Percentiles rank a stretch among this genome's conserved stretches.
These are phyloP conservation scores for Lepus oiostolus DNA, from an alignment of 2,797 vertebrate genomes.

Conservation along the genomic window DNA sequence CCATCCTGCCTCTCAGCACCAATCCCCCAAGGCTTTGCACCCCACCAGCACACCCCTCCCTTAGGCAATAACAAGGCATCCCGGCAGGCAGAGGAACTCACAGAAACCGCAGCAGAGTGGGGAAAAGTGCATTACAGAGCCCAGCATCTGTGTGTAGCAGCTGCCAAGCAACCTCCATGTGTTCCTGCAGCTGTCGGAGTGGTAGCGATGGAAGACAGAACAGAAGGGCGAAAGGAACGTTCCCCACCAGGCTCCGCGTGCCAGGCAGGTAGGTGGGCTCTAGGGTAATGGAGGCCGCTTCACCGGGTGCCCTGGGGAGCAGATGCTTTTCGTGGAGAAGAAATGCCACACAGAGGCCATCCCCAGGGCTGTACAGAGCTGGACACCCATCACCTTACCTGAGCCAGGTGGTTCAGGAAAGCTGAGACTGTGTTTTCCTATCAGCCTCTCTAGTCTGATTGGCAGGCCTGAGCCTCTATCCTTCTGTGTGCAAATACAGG, in stretches of 20 bases:
- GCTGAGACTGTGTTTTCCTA: background rate
- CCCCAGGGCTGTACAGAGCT: background rate
- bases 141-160: slow-evolving; percentile 91
- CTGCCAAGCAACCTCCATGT: slow-evolving; percentile 91
- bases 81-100: slow-evolving; percentile 87
- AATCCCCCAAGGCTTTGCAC: slow-evolving; percentile 80
- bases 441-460: background rate
- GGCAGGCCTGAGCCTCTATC: background rate
- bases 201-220: slow-evolving; percentile 87
- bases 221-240: slow-evolving; percentile 88
- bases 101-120: slow-evolving; percentile 82
- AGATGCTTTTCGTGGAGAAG: background rate
- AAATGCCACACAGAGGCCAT: fast-evolving
- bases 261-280: slow-evolving; percentile 87
- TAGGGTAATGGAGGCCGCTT: slow-evolving; percentile 58
- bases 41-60: slow-evolving; percentile 83
- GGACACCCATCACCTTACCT: background rate
- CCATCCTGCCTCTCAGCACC: slow-evolving; percentile 74
- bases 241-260: slow-evolving; percentile 81
- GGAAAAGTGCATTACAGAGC: slow-evolving; percentile 85
- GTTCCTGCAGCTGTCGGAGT: slow-evolving; percentile 90
- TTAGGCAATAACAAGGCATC: slow-evolving; percentile 87
- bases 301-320: slow-evolving; percentile 27
- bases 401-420: background rate
- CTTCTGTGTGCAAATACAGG: background rate